Conservation (phyloP, 2,888 invertebrate genomes). For the Hemicrepidius hirtus region DNA sequence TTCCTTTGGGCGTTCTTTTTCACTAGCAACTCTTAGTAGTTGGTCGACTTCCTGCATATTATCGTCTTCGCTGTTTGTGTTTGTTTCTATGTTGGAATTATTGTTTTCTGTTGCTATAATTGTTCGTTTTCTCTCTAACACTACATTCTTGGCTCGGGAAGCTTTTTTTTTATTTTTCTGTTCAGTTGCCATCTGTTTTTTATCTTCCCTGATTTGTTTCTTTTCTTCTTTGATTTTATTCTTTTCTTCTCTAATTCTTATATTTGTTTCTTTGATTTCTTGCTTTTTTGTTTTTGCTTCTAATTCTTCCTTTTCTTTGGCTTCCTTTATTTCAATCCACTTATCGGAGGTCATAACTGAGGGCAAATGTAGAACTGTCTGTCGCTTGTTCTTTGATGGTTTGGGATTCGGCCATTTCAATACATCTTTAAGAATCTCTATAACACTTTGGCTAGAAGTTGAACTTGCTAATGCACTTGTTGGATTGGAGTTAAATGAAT, state of each 20-base stretch:
- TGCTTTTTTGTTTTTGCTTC: not conserved
- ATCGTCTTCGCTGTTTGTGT: not conserved
- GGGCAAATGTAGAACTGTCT: not conserved
- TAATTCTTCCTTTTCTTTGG: not conserved
- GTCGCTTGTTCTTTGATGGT: conserved; percentile 1
- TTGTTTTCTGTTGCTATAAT: not conserved
- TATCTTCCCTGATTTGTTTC: not conserved
- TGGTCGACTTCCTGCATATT: not conserved
- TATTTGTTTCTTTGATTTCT: not conserved
- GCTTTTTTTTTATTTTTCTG: not conserved
- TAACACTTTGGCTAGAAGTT: not conserved
- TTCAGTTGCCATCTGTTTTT: not conserved
- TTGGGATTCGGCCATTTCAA: conserved; percentile 1
- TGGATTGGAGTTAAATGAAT: not conserved
- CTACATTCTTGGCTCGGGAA: not conserved
- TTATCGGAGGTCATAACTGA: not conserved
- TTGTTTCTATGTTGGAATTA: not conserved
- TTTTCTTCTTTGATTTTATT: not conserved
- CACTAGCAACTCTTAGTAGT: not conserved
- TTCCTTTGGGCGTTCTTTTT: not conserved
- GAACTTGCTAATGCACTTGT: not conserved
- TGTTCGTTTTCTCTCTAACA: not conserved
- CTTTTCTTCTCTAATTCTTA: not conserved
- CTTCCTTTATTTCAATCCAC: not conserved
- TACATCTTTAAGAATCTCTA: conserved; percentile 2